Base-by-base conservation (phyloP, 2,888 invertebrate species). In the Quadroppia sp. region DNA sequence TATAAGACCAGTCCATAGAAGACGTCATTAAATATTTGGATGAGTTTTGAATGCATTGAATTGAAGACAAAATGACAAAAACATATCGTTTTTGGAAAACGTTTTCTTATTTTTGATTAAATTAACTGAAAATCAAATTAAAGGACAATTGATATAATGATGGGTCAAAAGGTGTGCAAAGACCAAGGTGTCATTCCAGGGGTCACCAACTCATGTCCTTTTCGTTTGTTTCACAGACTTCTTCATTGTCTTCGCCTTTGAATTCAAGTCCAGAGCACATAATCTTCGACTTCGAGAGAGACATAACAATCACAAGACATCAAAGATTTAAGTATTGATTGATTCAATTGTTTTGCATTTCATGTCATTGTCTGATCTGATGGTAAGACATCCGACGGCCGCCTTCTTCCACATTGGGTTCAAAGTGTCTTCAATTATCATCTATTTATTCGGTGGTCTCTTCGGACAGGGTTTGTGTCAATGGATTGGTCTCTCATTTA, bases 341-440 rank as follows among this genome's bases (percentile, higher is more conserved):
- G 9, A 59, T 20, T 30, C 6, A 32, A 28, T 53, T 17, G 9
- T 6, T 53, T 53, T 20, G 23, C 3, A 6, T 23, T 4, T 53
- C 25, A 23, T 20, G 53, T 23, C 17, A 23, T 53, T 4, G 2
- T 11, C 3, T 53, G 20, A 9, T 4, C 7, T 11, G 23, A 23
- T 6, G 6, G 25, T 1, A 70, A 78, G 94, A 77, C 94, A 96
- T 82, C 96, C 96, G 0, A 89, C 92, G 82, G 93, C 95, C 77
- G 92, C 94, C 45, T 87, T 92, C 81, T 94, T 94, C 83, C 96
- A 97, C 83, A 83, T 98, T 77, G 86, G 89, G 76, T 99, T 99
- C 84, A 88, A 96, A 73, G 86, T 88, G 75, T 83, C 89, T 0
- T 91, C 98, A 36, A 77, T 99, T 28, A 83, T 93, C 40, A 88